Base-by-base conservation (phyloP, 2,888 invertebrate genomes). In the Xestia sexstrigata region DNA sequence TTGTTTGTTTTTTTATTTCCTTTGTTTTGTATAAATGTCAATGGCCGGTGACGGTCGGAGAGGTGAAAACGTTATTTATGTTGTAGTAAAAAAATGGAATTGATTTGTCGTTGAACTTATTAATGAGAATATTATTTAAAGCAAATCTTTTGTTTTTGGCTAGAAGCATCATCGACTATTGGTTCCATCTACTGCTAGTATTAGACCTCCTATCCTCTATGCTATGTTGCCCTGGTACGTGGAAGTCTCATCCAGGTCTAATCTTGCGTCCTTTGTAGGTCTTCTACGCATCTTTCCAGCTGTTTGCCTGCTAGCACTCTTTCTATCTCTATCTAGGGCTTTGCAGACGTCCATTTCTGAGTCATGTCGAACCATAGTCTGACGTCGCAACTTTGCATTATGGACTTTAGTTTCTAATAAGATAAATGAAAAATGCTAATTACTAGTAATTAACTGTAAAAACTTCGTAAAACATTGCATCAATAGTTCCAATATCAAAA, bases 11-110 rank as follows among this genome's bases (percentile, higher is more conserved):
- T 30, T 20, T 42, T 49, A 70, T 52, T 20, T n/a, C 45, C 26
- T 75, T 74, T 55, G 45, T 74, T 74, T 74, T 45, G 42, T 52
- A 9, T 42, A 49, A 82, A 84, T 76, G 60, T n/a, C 62, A 72
- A 58, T 82, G 81, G 55, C 67, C 74, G 58, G 23, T 69, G 23
- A 47, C 13, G 15, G 17, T 47, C 30, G 23, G 0, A 63, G 52
- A 63, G 52, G n/a, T 47, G 39, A 47, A 72, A 55, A 72, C 2
- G 15, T 60, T 26, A 42, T 49, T 15, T 49, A 49, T 76, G 49
- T 62, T 4, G 17, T 35, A 30, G 11, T 20, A 26, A 47, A 35
- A 45, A 76, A 63, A 49, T 35, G 1, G 13, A 23, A 67, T 67
- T 76, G 45, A 52, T 77, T 65, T 65, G 52, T 77, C 11, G 30